Evolutionary conservation across 2,113 vertebrate species (phyloP).

Genomic region (Ariopsis seemanni): DNA sequence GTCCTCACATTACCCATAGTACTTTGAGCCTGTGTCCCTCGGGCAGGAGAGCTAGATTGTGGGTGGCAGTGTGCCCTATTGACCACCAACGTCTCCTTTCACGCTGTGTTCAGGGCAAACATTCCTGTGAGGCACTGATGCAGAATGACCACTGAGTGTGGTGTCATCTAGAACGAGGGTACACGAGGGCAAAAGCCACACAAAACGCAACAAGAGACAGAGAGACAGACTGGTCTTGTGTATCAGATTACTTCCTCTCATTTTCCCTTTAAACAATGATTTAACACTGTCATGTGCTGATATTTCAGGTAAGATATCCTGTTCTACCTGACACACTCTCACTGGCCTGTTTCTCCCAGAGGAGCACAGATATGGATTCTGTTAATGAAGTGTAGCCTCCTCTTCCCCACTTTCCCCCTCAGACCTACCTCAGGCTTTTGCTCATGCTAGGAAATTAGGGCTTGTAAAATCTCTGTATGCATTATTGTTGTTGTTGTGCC

Average conservation of each 20-base stretch:
- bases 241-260: constrained; percentile 32
- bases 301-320: constrained; percentile 38
- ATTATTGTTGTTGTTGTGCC: not conserved
- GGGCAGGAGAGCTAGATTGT: constrained; percentile 59
- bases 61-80: constrained; percentile 53
- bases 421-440: not conserved
- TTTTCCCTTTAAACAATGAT: constrained; percentile 37
- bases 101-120: constrained; percentile 54
- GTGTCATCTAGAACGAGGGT: constrained; percentile 24
- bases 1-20: constrained; percentile 44
- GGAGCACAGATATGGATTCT: constrained; percentile 25
- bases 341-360: constrained; percentile 12
- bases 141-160: constrained; percentile 69
- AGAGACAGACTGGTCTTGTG: constrained; percentile 28
- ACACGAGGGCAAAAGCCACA: constrained; percentile 38
- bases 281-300: constrained; percentile 38
- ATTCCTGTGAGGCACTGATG: constrained; percentile 75
- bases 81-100: constrained; percentile 66
- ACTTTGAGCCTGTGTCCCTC: constrained; percentile 57
- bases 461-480: not conserved
- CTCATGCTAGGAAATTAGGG: not conserved
- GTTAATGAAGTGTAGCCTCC: constrained; percentile 40
- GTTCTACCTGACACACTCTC: constrained; percentile 22
- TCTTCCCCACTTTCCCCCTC: not conserved
- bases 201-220: constrained; percentile 47